Evolutionary conservation across 1,140 invertebrate species (phyloP).

Genomic region (Drosophila fuyamai): DNA sequence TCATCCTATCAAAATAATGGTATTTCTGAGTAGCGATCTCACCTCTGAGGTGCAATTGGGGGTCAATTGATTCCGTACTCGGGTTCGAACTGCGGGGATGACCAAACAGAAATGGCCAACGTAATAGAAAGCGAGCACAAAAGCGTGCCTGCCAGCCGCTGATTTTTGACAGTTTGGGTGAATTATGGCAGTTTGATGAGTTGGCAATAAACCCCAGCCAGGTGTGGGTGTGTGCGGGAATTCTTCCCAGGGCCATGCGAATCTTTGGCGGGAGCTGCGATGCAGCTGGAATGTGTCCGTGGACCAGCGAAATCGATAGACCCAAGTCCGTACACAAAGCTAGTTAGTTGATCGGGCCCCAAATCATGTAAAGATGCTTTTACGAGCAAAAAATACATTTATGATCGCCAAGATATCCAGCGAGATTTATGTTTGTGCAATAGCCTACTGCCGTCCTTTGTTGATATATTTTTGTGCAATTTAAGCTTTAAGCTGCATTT

Average conservation of each 20-base stretch:
- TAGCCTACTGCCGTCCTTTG: not conserved
- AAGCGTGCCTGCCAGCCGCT: conserved; percentile 69
- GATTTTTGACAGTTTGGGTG: conserved; percentile 82
- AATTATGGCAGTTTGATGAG: conserved; percentile 84
- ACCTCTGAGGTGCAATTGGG: conserved; percentile 7
- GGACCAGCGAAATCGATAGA: not conserved
- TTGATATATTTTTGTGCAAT: conserved; percentile 1
- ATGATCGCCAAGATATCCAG: conserved; percentile 17
- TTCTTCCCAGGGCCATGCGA: conserved; percentile 28
- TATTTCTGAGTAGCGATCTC: conserved; percentile 7
- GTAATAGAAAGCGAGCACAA: conserved; percentile 50
- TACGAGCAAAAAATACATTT: conserved; percentile 31
- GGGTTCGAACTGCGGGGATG: conserved; percentile 36
- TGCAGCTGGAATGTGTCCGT: conserved; percentile 22
- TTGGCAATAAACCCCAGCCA: conserved; percentile 66
- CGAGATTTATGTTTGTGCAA: not conserved
- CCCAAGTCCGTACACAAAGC: not conserved
- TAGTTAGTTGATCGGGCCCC: conserved; percentile 4
- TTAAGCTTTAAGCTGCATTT: not conserved
- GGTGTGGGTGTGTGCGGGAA: conserved; percentile 31
- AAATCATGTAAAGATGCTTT: conserved; percentile 23
- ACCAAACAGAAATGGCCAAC: conserved; percentile 62
- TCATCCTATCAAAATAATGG: not conserved
- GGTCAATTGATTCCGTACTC: conserved; percentile 38
- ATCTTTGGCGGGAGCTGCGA: conserved; percentile 30